These are phyloP conservation scores for Melanophora roralis DNA, from an alignment of 2,888 invertebrate species.

Conservation along the genomic window DNA sequence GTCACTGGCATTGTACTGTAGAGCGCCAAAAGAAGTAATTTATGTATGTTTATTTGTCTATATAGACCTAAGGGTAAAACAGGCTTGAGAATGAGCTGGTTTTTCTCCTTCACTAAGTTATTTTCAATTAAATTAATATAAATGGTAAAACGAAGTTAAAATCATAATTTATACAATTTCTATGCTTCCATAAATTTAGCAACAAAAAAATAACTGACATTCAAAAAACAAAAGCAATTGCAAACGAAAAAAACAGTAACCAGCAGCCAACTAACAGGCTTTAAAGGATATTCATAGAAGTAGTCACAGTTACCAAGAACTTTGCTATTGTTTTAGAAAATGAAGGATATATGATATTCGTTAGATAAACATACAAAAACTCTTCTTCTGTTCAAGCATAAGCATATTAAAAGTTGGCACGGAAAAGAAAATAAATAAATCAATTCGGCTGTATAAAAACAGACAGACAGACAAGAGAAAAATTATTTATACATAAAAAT, in stretches of 20 bases:
- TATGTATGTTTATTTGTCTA: background rate
- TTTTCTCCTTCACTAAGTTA: constrained; percentile 40
- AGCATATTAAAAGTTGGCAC: constrained; percentile 20
- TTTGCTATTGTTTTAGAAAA: background rate
- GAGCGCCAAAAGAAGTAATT: background rate
- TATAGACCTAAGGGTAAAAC: constrained; percentile 13
- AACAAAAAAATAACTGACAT: constrained; percentile 46
- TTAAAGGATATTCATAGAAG: constrained; percentile 45
- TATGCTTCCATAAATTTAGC: constrained; percentile 39
- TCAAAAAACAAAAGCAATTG: constrained; percentile 2
- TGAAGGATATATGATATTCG: background rate
- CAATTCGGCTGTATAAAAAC: too few species aligned
- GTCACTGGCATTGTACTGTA: background rate
- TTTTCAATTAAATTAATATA: constrained; percentile 63
- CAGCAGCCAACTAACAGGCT: background rate
- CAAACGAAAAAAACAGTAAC: background rate
- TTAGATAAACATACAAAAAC: background rate
- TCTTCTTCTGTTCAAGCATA: background rate
- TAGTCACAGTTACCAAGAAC: constrained; percentile 41
- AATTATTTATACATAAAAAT: too few species aligned
- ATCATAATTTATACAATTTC: constrained; percentile 57
- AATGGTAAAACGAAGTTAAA: constrained; percentile 51
- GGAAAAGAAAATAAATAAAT: constrained; percentile 42
- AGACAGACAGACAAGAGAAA: background rate
- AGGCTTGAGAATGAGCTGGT: constrained; percentile 34